Evolutionary conservation across 2,113 vertebrate species (phyloP), one percentile per base, ranked within the genome.

Genomic region (Spilogale gracilis): DNA sequence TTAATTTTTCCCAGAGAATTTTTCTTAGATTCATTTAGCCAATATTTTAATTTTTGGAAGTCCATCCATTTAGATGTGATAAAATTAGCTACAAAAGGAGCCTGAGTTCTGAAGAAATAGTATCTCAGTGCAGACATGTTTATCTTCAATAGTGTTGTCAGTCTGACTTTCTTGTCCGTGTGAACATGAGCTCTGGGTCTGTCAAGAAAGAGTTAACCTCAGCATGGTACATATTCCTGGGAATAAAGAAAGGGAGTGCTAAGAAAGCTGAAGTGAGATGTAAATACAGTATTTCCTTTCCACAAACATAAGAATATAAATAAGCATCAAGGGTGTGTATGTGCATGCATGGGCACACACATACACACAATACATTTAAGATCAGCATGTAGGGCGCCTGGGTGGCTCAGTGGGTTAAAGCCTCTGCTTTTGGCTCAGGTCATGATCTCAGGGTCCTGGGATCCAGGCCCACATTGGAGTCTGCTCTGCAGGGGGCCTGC

Each of bases 191-290:
- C 94, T 96, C 56, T 94, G 95, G 81, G 30, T 67, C 96, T 2
- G 30, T 94, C 79, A 93, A 93, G 95, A 98, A 98, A 97, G 71
- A 89, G 90, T 95, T 98, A 97, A 98, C 88, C 87, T 96, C 89
- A 96, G 83, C 23, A 78, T 74, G 86, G 87, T 85, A 78, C 48
- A 69, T 45, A 27, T 91, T 96, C 85, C 38, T 92, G 61, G 0
- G 0, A 45, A 87, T 54, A 32, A 85, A 76, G 96, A 87, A 86
- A 97, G 88, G 95, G 96, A 97, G 27, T 95, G 96, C 89, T 97
- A 95, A 96, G 96, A 93, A 97, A 97, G 50, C 61, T 87, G 14
- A 94, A 58, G 27, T 89, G 60, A 91, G 23, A 45, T 82, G 60
- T 79, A 98, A 92, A 94, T 97, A 80, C 12, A 71, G 10, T 60